Base-by-base conservation (phyloP, 2,113 vertebrate genomes). In the Cyanoliseus patagonus region DNA sequence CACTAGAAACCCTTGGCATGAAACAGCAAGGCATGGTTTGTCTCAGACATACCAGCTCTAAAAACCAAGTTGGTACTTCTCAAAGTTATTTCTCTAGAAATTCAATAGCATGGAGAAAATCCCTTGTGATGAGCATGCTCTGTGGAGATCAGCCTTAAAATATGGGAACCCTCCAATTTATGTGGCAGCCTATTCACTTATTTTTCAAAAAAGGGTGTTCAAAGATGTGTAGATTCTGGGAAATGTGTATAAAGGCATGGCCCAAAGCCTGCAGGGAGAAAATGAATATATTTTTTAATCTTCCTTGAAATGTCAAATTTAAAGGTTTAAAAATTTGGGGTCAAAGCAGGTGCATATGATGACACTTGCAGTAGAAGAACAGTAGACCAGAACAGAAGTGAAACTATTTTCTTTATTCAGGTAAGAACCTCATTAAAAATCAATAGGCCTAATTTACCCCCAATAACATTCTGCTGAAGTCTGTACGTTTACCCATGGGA, bases 361-460 rank as follows among this genome's bases (percentile, higher is more conserved):
- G 69, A 47, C 3, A 22, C 37, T 77, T 64, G 22, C 27, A 78
- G 41, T 8, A 75, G 83, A 88, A 82, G 25, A 93, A 94, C 22
- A 93, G 81, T 51, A 86, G 77, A 53, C 9, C 39, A 7, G 30
- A 95, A 81, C 2, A 67, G 75, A 90, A 62, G 20, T 93, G 64
- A 88, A 93, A 86, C 35, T 88, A 20, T 66, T 96, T 94, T 85
- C 79, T 88, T 92, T 59, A 70, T 86, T 75, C 79, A 93, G 86
- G 95, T 94, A 96, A 93, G 79, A 86, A 72, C 51, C 61, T 96
- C 92, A 96, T 94, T 96, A 96, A 94, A 96, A 96, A 93, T 93
- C 92, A 93, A 92, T 92, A 92, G 76, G 39, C 30, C 55, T 94
- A 94, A 95, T 96, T 96, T 95, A 88, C 78, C 51, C 68, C 33